These are phyloP conservation scores for Pseudochirops cupreus DNA, from an alignment of 2,797 vertebrate species.

Conservation along the genomic window DNA sequence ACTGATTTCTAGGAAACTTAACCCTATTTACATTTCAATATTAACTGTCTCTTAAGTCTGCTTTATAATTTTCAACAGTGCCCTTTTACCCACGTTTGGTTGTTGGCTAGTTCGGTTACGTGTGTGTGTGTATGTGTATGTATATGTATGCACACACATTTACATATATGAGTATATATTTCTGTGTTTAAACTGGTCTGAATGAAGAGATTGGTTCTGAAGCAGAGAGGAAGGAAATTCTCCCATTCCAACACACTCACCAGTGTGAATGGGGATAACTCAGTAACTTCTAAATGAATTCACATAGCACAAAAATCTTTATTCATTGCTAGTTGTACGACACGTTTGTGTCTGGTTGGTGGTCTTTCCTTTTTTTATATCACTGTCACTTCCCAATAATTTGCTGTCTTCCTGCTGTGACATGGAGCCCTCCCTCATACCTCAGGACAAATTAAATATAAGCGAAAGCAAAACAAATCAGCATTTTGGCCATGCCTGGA, in stretches of 20 bases:
- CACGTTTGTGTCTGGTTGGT: neutral
- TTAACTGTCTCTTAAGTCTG: neutral
- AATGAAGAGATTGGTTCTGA: neutral
- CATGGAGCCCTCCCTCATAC: neutral
- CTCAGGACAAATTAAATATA: neutral
- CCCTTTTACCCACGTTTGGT: neutral
- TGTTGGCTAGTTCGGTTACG: neutral
- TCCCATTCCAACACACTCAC: neutral
- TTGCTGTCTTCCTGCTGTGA: neutral
- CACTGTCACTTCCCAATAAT: neutral
- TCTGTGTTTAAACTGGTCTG: neutral
- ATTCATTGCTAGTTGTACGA: neutral
- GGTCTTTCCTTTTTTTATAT: neutral
- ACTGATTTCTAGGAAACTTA: conserved; percentile 47
- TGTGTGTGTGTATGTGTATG: neutral
- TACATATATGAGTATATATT: neutral
- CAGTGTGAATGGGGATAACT: neutral
- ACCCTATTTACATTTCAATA: conserved; percentile 10
- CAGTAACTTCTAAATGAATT: neutral
- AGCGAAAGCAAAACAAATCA: neutral
- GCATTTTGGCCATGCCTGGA: neutral
- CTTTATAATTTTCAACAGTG: neutral
- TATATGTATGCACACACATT: neutral
- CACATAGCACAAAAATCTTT: neutral
- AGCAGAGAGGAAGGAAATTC: neutral